A percentile compares a stretch with the other conserved stretches of the same genome.
These are phyloP conservation scores for Sialis lutaria DNA, from an alignment of 2,888 invertebrate genomes.

Conservation along the genomic window DNA sequence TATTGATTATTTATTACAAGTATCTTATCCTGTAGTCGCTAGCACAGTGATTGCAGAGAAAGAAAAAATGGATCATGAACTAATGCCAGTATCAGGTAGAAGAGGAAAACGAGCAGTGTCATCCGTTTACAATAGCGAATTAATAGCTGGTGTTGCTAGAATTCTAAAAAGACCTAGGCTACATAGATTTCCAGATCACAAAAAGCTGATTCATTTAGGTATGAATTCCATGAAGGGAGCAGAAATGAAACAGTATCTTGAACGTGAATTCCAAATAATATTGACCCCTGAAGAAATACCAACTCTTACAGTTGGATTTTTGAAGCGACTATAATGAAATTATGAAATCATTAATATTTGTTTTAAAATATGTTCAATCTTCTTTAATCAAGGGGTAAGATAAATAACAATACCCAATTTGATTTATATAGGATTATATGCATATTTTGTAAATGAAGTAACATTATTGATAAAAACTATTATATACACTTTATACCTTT, in stretches of 20 bases:
- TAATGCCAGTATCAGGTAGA: too few species aligned
- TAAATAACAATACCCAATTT: too few species aligned
- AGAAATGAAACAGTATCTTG: slow-evolving; percentile 47
- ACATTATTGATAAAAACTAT: too few species aligned
- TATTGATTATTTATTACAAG: slow-evolving; percentile 29
- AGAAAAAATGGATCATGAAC: slow-evolving; percentile 21
- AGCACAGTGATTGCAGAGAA: slow-evolving; percentile 31
- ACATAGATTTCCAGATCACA: slow-evolving; percentile 21
- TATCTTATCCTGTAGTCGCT: slow-evolving; percentile 22
- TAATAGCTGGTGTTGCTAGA: slow-evolving; percentile 22
- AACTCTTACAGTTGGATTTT: neutral
- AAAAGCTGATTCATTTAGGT: slow-evolving; percentile 42
- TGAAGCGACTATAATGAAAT: too few species aligned
- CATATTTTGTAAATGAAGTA: too few species aligned
- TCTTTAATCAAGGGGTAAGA: too few species aligned
- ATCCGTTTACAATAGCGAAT: slow-evolving; percentile 18
- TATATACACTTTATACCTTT: too few species aligned
- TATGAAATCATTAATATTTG: too few species aligned
- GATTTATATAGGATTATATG: too few species aligned
- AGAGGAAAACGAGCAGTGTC: too few species aligned
- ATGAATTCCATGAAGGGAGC: slow-evolving; percentile 57
- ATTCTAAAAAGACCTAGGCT: slow-evolving; percentile 8
- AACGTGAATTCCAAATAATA: slow-evolving; percentile 40
- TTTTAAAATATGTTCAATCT: too few species aligned
- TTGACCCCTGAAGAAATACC: slow-evolving; percentile 30